A percentile compares a stretch with the other conserved stretches of the same genome.
These are phyloP conservation scores for Dynastes grantii DNA, from an alignment of 2,888 invertebrate genomes.

Conservation along the genomic window DNA sequence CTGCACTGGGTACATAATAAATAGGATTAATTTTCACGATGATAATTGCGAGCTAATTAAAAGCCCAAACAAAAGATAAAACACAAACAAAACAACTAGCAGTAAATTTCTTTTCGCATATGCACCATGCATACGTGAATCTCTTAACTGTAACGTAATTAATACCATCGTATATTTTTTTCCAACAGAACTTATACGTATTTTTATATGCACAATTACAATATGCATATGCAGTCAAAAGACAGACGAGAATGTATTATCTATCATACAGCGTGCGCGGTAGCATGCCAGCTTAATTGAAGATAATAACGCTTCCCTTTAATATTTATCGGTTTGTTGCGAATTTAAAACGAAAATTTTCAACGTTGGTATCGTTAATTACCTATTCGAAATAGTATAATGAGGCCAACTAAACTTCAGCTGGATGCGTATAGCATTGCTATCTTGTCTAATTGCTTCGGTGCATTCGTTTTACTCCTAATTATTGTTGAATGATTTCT, in stretches of 20 bases:
- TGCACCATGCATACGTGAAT: neutral
- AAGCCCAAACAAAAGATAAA: slow-evolving; percentile 10
- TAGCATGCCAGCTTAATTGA: slow-evolving; percentile 13
- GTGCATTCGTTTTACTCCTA: slow-evolving; percentile 14
- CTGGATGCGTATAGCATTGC: neutral
- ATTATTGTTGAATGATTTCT: slow-evolving; percentile 14
- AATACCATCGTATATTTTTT: neutral
- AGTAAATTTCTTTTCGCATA: slow-evolving; percentile 9
- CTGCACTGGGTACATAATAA: no score
- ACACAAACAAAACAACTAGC: neutral
- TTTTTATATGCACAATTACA: neutral
- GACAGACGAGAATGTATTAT: neutral
- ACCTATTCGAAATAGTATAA: slow-evolving; percentile 10
- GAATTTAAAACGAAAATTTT: slow-evolving; percentile 6
- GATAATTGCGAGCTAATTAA: slow-evolving; percentile 5
- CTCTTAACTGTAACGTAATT: slow-evolving; percentile 14
- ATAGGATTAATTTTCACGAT: neutral
- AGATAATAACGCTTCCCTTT: slow-evolving; percentile 2
- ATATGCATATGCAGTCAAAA: neutral
- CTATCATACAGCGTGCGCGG: neutral
- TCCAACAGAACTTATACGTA: neutral
- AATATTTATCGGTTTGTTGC: slow-evolving; percentile 2
- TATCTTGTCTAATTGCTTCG: neutral
- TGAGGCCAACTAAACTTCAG: neutral
- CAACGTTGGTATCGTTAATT: slow-evolving; percentile 12